A percentile compares a stretch with the other conserved stretches of the same genome.
Evolutionary conservation across 2,113 vertebrate genomes (phyloP).

Genomic region (Carettochelys insculpta): DNA sequence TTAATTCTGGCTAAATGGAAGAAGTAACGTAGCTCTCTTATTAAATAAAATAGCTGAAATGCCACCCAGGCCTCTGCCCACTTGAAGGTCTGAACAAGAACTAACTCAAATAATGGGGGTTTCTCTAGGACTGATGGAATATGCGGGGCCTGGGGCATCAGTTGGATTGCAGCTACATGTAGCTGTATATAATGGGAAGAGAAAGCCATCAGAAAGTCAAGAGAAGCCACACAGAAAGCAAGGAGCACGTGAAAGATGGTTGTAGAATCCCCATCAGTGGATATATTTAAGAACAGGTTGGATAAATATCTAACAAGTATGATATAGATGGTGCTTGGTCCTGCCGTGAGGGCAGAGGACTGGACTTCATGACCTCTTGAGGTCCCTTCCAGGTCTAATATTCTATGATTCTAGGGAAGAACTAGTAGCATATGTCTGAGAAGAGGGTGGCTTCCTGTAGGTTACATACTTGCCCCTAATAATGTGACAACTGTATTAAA

Average conservation of each 20-base stretch:
- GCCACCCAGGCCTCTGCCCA: not conserved
- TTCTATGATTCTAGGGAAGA: no score
- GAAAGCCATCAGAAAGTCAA: not conserved
- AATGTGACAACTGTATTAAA: not conserved
- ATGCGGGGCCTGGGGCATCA: not conserved
- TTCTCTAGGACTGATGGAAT: not conserved
- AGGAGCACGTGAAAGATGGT: not conserved
- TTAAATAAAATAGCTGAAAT: not conserved
- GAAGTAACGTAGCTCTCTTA: not conserved
- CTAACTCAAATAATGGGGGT: not conserved
- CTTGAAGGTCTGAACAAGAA: not conserved
- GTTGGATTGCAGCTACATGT: not conserved
- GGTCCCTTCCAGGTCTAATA: no score
- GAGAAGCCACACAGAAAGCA: not conserved
- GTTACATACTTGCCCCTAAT: not conserved
- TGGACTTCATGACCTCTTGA: no score
- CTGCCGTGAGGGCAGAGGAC: no score
- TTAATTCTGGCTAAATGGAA: not conserved
- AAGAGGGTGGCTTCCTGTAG: accelerated
- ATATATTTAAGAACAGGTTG: no score
- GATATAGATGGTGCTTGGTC: no score
- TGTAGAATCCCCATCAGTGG: no score
- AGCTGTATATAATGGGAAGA: not conserved
- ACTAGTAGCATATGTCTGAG: not conserved
- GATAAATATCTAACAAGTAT: no score